Base-by-base conservation (phyloP, 2,888 invertebrate genomes). In the Tuberolachnus salignus region DNA sequence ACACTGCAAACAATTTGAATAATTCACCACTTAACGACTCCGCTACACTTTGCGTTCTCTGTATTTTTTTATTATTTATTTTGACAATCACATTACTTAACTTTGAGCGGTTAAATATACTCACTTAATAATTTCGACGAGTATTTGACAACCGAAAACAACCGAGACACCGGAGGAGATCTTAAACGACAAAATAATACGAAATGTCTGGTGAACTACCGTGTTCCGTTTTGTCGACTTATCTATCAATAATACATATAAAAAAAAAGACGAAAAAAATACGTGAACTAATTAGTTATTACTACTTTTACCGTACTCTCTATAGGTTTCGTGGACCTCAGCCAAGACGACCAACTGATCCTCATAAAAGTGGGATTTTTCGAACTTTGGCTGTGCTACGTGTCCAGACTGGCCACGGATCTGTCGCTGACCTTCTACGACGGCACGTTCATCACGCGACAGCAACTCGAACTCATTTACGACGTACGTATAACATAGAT, bases 281-380 rank as follows among this genome's bases (percentile, higher is more conserved):
- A 4, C 6, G 3, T 34, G 34, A 34, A 34, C 34, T 3, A 3
- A 34, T 34, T 34, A 34, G 6, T 34, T 34, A 4, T 34, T 34
- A 6, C 6, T 34, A 34, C 34, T 4, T 23, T 59, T 14, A n/a
- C 21, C 21, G 14, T 64, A 6, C 34, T 34, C 49, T 21, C 16
- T 67, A 19, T 11, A 73, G 73, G 73, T 53, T 73, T 73, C 63
- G 90, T 91, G 84, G 91, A 92, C 83, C 90, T 98, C 83, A 91
- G 92, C 75, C 97, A 98, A 87, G 97, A 97, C 85, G 98, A 98
- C 87, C 98, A 98, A 87, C 89, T 98, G 83, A 95, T 97, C 83
- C 90, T 98, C 83, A 95, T 98, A 84, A 98, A 98, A 88, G 91
- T 92, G 53, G 97, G 97, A 81, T 98, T 98, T 88, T 96, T 97